phyloP scores from a whole-genome alignment of 2,797 vertebrate genomes.

The Cirrhinus mrigala region DNA sequence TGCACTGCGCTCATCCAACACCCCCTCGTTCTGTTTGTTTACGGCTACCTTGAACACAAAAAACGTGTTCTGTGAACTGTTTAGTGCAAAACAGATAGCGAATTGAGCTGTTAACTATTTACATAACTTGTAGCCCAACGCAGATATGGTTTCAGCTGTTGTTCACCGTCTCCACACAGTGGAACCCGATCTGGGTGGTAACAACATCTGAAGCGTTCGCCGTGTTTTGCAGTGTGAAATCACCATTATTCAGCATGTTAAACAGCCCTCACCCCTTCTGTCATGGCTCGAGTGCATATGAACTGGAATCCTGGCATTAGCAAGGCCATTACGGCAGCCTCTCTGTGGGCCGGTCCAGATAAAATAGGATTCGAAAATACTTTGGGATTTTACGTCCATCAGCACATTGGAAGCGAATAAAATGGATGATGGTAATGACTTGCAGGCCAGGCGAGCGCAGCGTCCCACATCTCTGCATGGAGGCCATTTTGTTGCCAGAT shows the following conservation, averaged over 20 bases:
- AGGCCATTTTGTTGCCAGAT: constrained; percentile 58
- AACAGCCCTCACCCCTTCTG: not conserved
- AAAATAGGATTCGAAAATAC: constrained; percentile 44
- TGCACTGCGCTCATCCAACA: constrained; percentile 35
- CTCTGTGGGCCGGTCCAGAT: constrained; percentile 24
- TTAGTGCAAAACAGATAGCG: constrained; percentile 48
- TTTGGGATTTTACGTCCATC: constrained; percentile 46
- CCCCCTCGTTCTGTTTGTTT: constrained; percentile 31
- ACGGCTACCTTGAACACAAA: not conserved
- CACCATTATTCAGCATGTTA: constrained; percentile 46
- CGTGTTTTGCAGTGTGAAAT: constrained; percentile 51
- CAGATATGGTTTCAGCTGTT: constrained; percentile 58
- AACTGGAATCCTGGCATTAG: constrained; percentile 41
- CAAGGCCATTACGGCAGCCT: constrained; percentile 36
- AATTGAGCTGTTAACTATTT: constrained; percentile 52
- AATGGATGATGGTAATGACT: constrained; percentile 57
- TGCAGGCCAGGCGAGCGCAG: constrained; percentile 28
- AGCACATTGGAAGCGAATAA: constrained; percentile 48
- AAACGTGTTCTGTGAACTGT: constrained; percentile 21
- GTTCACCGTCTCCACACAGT: constrained; percentile 39
- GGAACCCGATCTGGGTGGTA: constrained; percentile 54
- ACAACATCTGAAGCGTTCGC: constrained; percentile 18
- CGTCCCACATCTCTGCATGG: constrained; percentile 37
- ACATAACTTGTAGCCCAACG: constrained; percentile 44
- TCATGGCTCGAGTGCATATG: constrained; percentile 12